Evolutionary conservation across 2,113 vertebrate genomes (phyloP).

Genomic region (Girardinichthys multiradiatus): DNA sequence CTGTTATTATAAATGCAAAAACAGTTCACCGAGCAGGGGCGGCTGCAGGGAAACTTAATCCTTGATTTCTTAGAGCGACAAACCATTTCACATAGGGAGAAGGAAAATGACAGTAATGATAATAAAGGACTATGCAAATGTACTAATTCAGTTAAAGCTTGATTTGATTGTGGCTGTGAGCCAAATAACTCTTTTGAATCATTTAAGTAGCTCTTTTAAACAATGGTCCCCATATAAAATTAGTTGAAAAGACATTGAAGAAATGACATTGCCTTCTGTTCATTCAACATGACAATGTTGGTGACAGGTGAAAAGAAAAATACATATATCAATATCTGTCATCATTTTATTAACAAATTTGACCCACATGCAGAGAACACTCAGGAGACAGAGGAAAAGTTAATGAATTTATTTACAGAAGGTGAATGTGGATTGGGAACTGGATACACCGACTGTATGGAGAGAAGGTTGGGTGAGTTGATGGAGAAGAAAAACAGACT

Average conservation of each 20-base stretch:
- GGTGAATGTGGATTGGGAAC: too few species aligned
- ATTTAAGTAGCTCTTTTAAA: not conserved
- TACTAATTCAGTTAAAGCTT: not conserved
- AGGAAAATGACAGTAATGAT: slow-evolving; percentile 12
- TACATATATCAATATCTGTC: too few species aligned
- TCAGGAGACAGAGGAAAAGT: too few species aligned
- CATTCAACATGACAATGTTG: not conserved
- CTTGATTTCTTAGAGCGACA: slow-evolving; percentile 28
- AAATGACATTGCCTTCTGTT: not conserved
- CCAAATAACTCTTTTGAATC: not conserved
- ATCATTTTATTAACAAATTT: too few species aligned
- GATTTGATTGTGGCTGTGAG: slow-evolving; percentile 1
- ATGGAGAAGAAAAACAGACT: too few species aligned
- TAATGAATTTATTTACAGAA: too few species aligned
- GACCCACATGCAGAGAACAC: too few species aligned
- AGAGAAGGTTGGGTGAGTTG: too few species aligned
- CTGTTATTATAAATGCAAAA: slow-evolving; percentile 37
- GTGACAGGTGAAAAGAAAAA: too few species aligned
- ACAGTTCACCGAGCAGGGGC: slow-evolving; percentile 7
- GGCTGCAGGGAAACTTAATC: slow-evolving; percentile 31
- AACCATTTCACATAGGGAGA: slow-evolving; percentile 20
- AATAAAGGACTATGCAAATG: not conserved
- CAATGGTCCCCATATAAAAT: not conserved
- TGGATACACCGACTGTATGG: too few species aligned
- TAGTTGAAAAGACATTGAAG: not conserved